Evolutionary conservation across 2,888 invertebrate genomes (phyloP), one percentile per base, ranked within the genome.

Genomic region (Lepidocyrtinus sp.): DNA sequence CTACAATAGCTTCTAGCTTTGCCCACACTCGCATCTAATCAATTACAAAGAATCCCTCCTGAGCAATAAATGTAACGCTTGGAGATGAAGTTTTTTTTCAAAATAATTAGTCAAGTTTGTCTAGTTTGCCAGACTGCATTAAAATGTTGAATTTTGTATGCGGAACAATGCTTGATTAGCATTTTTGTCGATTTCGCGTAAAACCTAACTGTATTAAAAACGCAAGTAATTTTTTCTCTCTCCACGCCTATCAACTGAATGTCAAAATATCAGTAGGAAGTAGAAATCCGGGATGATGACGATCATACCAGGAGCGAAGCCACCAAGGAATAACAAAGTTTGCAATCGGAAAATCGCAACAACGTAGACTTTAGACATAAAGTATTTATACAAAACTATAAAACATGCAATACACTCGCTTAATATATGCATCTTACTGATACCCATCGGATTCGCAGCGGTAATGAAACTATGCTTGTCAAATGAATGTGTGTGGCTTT

Each of bases 201-300:
- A 36, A 36, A 5, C 5, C 5, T 36, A 36, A 36, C 36, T 36
- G 36, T 36, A 12, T 12, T 22, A 25, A 21, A 3, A 63, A 26
- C 27, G 26, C n/a, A 5, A 15, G 45, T 12, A 19, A 67, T 67
- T 45, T 67, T 67, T 67, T n/a, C n/a, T n/a, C 67, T 45, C 36
- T 67, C 45, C 67, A 67, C 67, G 36, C 67, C 67, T 67, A 45
- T 67, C 67, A 67, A 36, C 46, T 24, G 22, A 45, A 67, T 67
- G 67, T 67, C 67, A 67, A 67, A 67, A 67, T 45, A 67, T 22
- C 67, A 67, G 67, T 46, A 67, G 67, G 67, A 67, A 67, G 67
- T 67, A 12, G 65, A 45, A 62, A 62, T 36, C 36, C 36, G 5
- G 36, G 36, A 36, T 36, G 36, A 36, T 12, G 36, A 7, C 5